Evolutionary conservation across 2,113 vertebrate genomes (phyloP), one percentile per base, ranked within the genome.

Genomic region (Bagarius yarrelli): DNA sequence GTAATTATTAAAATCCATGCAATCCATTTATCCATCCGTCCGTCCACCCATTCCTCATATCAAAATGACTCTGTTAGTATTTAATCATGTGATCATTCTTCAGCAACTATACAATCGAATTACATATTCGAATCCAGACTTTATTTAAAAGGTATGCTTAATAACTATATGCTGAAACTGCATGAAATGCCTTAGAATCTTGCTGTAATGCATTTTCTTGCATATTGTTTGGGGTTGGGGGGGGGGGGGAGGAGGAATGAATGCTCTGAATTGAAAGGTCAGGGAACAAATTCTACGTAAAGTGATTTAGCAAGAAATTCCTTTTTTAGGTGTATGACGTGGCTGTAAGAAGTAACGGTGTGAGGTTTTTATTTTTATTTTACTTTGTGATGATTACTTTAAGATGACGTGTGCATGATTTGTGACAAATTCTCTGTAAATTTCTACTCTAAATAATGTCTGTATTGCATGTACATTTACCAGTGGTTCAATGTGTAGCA

Each of bases 141-240:
- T 16, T 71, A 52, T 60, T 16, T 3, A 64, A 25, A 67, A 30
- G 30, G 18, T 71, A 32, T 60, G 21, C 14, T 55, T 44, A 66
- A 30, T 67, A 56, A 55, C 25, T 32, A 47, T 25, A 57, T 40
- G 8, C 30, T 27, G 57, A 40, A 67, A 25, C 15, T 83, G 84
- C 81, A 85, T 85, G 84, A 77, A 77, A 66, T 80, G 50, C 64
- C 84, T 83, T 85, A 82, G 59, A 32, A 55, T 64, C 11, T 57
- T 57, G 19, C n/a, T 75, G 30, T 36, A 50, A 72, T 56, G 25
- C 6, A 55, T 71, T 80, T 47, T 50, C 36, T 52, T 32, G 36
- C 56, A 30, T 55, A 55, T 25, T 36, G 13, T 11, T 16, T 69
- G 53, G 36, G 18, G 1, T 4, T 47, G 5, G n/a, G n/a, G n/a